Evolutionary conservation across 2,888 invertebrate species (phyloP).

Genomic region (Seira musarum): DNA sequence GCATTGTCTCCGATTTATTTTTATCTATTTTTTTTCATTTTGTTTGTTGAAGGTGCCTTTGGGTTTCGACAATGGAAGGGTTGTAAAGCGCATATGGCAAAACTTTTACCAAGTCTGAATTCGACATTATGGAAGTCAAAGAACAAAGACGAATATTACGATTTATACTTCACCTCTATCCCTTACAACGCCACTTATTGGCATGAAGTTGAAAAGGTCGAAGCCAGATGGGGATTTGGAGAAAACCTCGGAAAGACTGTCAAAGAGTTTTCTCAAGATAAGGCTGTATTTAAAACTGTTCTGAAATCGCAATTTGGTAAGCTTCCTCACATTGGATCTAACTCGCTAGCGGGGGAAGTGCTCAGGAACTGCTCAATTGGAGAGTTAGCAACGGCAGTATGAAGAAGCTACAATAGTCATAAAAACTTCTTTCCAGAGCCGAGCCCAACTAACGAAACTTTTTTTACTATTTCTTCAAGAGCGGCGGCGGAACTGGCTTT

Average conservation of each 20-base stretch:
- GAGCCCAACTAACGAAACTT: no score
- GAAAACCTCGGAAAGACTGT: neutral
- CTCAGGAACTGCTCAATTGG: constrained; percentile 29
- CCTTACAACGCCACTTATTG: neutral
- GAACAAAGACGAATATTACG: neutral
- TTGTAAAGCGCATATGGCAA: neutral
- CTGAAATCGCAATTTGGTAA: no score
- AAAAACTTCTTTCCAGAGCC: no score
- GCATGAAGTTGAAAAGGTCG: neutral
- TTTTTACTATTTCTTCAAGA: constrained; percentile 3
- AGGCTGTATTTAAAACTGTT: no score
- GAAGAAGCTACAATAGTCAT: no score
- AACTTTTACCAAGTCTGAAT: neutral
- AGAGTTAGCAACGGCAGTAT: constrained; percentile 23
- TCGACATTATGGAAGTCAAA: no score
- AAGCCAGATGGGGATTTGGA: constrained; percentile 9
- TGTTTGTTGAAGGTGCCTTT: no score
- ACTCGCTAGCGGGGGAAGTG: neutral
- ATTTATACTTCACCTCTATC: no score
- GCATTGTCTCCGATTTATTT: no score
- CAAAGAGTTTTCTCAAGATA: neutral
- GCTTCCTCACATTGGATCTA: no score
- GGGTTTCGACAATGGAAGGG: no score
- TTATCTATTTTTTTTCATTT: no score
- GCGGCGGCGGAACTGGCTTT: constrained; percentile 58